Percentiles rank a stretch among this genome's conserved stretches.
Evolutionary conservation across 2,888 invertebrate species (phyloP).

Genomic region (Dasysyrphus albostriatus): DNA sequence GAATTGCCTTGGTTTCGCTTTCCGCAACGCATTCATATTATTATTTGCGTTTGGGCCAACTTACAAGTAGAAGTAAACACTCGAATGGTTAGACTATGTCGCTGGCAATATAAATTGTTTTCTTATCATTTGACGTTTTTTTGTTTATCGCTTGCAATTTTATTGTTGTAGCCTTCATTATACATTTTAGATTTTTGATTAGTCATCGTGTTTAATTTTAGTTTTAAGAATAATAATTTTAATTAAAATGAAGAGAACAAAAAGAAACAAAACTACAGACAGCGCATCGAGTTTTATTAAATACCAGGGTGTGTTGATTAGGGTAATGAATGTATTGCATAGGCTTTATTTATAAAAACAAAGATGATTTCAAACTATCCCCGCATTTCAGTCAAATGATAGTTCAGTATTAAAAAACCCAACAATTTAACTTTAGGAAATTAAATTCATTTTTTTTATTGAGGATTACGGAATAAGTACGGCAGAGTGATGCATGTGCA

Average conservation of each 20-base stretch:
- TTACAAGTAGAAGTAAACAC: conserved; percentile 3
- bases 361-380: not conserved
- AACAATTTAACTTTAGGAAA: not conserved
- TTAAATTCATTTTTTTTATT: not conserved
- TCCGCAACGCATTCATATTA: conserved; percentile 23
- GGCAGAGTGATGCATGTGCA: not conserved
- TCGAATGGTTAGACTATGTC: not conserved
- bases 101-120: conserved; percentile 11
- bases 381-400: not conserved
- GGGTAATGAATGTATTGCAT: not conserved
- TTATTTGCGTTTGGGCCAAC: conserved; percentile 10
- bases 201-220: conserved; percentile 13
- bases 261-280: not conserved
- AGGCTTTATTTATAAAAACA: not conserved
- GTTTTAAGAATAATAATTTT: not conserved
- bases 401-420: not conserved
- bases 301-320: not conserved
- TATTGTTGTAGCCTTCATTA: not conserved
- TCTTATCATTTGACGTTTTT: conserved; percentile 10
- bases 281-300: not conserved
- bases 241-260: not conserved
- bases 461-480: not conserved
- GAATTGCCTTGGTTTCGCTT: conserved; percentile 20
- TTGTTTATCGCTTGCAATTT: conserved; percentile 18
- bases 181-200: conserved; percentile 3